Conservation (phyloP, 1,140 invertebrate genomes). For the Pygmarrhopalites habei region DNA sequence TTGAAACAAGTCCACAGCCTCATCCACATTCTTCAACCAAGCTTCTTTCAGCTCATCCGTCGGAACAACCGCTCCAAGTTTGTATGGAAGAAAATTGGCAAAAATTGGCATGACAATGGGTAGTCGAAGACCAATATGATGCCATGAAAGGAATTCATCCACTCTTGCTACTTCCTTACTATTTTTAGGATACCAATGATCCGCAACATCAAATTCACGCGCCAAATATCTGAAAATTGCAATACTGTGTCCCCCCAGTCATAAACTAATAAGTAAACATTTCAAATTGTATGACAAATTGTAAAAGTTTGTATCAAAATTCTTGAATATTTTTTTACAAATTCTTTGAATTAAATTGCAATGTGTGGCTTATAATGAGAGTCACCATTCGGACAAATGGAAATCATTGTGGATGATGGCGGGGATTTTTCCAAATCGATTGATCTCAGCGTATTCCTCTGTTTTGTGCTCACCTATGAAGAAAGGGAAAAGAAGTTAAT, state of each 20-base stretch:
- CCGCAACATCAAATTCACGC: constrained; percentile 49
- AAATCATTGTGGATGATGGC: constrained; percentile 70
- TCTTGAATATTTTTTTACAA: too few relatives aligned
- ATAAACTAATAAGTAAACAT: too few relatives aligned
- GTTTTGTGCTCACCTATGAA: constrained; percentile 66
- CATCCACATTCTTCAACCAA: constrained; percentile 39
- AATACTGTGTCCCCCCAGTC: too few relatives aligned
- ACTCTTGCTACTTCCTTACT: constrained; percentile 60
- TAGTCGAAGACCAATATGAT: constrained; percentile 64
- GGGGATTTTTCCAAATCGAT: constrained; percentile 68
- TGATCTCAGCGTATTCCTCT: constrained; percentile 61
- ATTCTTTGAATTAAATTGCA: too few relatives aligned
- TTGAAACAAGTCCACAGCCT: constrained; percentile 43
- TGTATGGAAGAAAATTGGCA: constrained; percentile 44
- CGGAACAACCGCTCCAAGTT: constrained; percentile 34
- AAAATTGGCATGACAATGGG: constrained; percentile 62
- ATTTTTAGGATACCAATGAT: constrained; percentile 63
- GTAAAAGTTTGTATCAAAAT: too few relatives aligned
- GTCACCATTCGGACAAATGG: constrained; percentile 71
- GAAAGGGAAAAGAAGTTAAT: too few relatives aligned
- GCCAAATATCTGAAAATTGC: constrained; percentile 61
- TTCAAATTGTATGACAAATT: too few relatives aligned
- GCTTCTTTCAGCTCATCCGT: constrained; percentile 39
- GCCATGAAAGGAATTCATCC: constrained; percentile 82
- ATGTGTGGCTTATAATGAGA: too few relatives aligned